Base-by-base conservation (phyloP, 2,797 vertebrate species). In the Siniperca undulata region DNA sequence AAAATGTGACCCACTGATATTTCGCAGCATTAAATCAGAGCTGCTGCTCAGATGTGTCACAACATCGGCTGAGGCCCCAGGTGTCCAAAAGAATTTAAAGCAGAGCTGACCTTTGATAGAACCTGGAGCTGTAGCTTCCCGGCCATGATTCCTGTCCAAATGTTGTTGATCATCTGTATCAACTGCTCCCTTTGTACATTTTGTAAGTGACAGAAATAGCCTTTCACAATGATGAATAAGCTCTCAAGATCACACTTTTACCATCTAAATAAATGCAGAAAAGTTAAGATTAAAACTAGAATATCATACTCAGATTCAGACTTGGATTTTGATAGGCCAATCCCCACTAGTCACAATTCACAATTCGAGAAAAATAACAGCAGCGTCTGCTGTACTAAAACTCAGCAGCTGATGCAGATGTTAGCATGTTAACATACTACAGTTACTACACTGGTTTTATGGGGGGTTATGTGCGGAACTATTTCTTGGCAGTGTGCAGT, bases 1-100 rank as follows among this genome's bases (percentile, higher is more conserved):
- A 38, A 74, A 80, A 78, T 78, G 79, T 80, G 68, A 67, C 62
- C 55, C 36, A 3, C 58, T 70, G 77, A 38, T 85, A 69, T 80
- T 78, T 77, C 19, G 36, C 34, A n/a, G 71, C 70, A 12, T 71
- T 91, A 27, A 80, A 87, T 81, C 74, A 78, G 68, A 74, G 77
- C 82, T 7, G 61, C 67, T 14, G 78, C 79, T 72, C 73, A 4
- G 55, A 74, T 12, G 40, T 86, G 79, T 73, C 72, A 78, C 70
- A 38, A 38, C 52, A 13, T 69, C 79, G 89, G 79, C 78, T 0
- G 46, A 56, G 65, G 65, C 71, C 72, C 46, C 60, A 42, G 40
- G 78, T 77, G 53, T 74, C 53, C 17, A 0, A 0, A 3, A 70
- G 73, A 71, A 86, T 80, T 70, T 72, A 84, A 82, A 82, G 81